These are phyloP conservation scores for Arrhamphus sclerolepis DNA, from an alignment of 2,797 vertebrate species.

Conservation along the genomic window DNA sequence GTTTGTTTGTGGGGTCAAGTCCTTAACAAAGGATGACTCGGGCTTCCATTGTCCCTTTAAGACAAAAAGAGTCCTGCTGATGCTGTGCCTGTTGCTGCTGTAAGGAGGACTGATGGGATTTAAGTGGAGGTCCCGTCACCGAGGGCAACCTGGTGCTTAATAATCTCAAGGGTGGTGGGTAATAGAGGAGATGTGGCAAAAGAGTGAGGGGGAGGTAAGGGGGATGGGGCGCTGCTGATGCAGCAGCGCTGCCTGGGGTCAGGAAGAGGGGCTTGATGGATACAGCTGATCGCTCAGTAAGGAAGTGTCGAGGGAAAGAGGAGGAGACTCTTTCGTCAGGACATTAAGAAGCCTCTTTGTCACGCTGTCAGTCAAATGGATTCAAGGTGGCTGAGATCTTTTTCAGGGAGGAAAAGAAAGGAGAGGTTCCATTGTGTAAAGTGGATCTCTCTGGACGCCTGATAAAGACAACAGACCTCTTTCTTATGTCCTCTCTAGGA, in stretches of 20 bases:
- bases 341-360: constrained; percentile 90
- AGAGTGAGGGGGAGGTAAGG: constrained; percentile 16
- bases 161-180: constrained; percentile 59
- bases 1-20: constrained; percentile 70
- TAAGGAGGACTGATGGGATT: constrained; percentile 72
- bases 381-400: constrained; percentile 74
- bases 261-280: constrained; percentile 93
- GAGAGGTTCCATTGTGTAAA: constrained; percentile 67
- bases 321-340: constrained; percentile 81
- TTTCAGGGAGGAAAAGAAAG: constrained; percentile 69
- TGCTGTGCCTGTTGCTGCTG: constrained; percentile 54
- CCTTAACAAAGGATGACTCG: constrained; percentile 65
- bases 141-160: constrained; percentile 79
- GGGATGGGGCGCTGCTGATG: constrained; percentile 80
- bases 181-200: constrained; percentile 29
- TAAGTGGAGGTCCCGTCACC: constrained; percentile 76
- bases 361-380: constrained; percentile 85
- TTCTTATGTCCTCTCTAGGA: constrained; percentile 65
- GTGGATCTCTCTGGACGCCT: constrained; percentile 58
- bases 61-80: constrained; percentile 77
- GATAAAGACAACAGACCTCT: constrained; percentile 69
- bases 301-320: constrained; percentile 85
- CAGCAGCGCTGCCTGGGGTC: constrained; percentile 84
- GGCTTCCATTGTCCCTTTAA: constrained; percentile 72
- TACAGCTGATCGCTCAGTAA: constrained; percentile 88